Evolutionary conservation across 2,888 invertebrate genomes (phyloP).

Genomic region (Blastobasis adustella): DNA sequence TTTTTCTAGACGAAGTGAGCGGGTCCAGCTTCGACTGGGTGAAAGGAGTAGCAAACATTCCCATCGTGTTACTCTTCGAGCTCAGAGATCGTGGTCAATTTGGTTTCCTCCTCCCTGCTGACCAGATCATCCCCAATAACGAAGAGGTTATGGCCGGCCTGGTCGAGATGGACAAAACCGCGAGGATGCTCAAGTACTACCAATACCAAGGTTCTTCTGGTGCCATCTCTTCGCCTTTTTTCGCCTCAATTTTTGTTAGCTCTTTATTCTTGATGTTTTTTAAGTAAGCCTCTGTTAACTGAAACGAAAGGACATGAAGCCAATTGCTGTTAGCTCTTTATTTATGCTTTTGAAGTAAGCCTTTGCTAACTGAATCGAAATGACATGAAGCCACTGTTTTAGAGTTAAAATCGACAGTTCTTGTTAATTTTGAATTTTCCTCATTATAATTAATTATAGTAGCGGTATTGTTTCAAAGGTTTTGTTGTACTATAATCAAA

Average conservation of each 20-base stretch:
- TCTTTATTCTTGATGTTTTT: conserved; percentile 7
- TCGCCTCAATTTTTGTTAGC: conserved; percentile 2
- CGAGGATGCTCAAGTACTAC: conserved; percentile 33
- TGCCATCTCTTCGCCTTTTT: conserved; percentile 8
- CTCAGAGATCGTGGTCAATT: conserved; percentile 67
- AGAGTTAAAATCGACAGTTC: neutral
- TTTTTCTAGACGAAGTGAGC: conserved; percentile 44
- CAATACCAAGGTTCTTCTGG: conserved; percentile 13
- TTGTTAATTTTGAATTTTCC: conserved; percentile 16
- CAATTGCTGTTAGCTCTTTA: conserved; percentile 15
- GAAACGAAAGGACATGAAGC: too few relatives aligned
- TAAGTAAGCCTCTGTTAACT: too few relatives aligned
- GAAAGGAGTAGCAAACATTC: conserved; percentile 63
- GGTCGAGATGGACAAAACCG: conserved; percentile 40
- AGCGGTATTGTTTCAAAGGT: neutral
- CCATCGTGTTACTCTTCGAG: conserved; percentile 73
- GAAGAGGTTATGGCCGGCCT: conserved; percentile 57
- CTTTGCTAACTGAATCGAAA: too few relatives aligned
- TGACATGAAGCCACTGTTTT: too few relatives aligned
- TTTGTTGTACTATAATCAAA: neutral
- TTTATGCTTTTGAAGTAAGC: too few relatives aligned
- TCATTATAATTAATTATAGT: conserved; percentile 5
- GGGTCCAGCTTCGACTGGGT: conserved; percentile 74
- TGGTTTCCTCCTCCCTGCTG: conserved; percentile 71
- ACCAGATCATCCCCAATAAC: conserved; percentile 60